phyloP scores from a whole-genome alignment of 2,888 invertebrate genomes.

The Miltochrista miniata region DNA sequence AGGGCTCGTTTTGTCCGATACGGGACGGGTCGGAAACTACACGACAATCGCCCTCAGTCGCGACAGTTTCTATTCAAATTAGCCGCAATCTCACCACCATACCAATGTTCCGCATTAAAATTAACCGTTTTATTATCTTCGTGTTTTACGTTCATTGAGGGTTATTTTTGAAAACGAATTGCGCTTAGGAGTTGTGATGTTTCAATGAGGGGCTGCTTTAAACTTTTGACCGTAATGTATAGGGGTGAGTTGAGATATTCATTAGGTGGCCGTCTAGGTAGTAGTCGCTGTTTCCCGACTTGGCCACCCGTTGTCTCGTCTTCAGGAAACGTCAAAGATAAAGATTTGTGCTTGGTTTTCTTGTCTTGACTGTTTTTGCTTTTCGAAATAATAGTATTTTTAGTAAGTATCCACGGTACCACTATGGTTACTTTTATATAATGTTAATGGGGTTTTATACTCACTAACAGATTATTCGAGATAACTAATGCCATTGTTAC shows the following conservation, averaged over 20 bases:
- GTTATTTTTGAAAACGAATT: slow-evolving; percentile 6
- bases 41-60: slow-evolving; percentile 57
- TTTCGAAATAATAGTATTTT: no score
- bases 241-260: slow-evolving; percentile 1
- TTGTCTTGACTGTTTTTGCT: slow-evolving; percentile 21
- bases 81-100: slow-evolving; percentile 44
- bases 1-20: slow-evolving; percentile 56
- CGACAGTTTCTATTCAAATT: slow-evolving; percentile 76
- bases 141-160: slow-evolving; percentile 35
- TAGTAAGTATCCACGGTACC: no score
- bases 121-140: slow-evolving; percentile 17
- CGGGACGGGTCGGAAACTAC: slow-evolving; percentile 62
- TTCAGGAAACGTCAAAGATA: slow-evolving; percentile 52
- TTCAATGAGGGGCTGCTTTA: slow-evolving; percentile 21
- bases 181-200: background rate
- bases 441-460: no score
- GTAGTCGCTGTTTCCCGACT: slow-evolving; percentile 59
- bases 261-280: slow-evolving; percentile 36
- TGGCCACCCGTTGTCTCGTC: slow-evolving; percentile 25
- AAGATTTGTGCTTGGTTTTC: no score
- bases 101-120: slow-evolving; percentile 30
- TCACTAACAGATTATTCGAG: no score
- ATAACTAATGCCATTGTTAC: no score
- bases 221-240: slow-evolving; percentile 8
- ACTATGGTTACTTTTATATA: no score